Percentiles rank a stretch among this genome's conserved stretches.
These are phyloP conservation scores for Collichthys lucidus DNA, from an alignment of 2,113 vertebrate species.

Conservation along the genomic window DNA sequence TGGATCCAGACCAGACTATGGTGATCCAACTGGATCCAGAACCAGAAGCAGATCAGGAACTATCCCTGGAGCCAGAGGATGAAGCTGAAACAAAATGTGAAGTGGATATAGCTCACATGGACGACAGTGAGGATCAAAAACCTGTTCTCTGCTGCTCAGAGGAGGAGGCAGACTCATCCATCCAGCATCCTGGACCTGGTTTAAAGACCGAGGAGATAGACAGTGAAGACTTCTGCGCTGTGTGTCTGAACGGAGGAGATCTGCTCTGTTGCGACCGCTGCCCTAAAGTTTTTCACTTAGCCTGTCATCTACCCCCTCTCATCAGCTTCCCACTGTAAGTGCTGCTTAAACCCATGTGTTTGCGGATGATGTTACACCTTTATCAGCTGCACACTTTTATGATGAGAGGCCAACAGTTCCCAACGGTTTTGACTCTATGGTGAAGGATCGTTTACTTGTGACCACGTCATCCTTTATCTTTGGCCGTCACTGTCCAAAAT, in stretches of 20 bases:
- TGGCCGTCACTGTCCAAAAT: no score
- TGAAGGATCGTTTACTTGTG: no score
- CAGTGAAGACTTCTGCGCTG: conserved; percentile 95
- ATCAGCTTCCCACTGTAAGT: conserved; percentile 90
- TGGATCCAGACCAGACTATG: conserved; percentile 66
- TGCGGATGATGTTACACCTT: neutral
- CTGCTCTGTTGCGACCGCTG: conserved; percentile 93
- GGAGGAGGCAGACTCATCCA: neutral
- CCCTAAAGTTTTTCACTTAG: conserved; percentile 93
- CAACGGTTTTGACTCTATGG: no score
- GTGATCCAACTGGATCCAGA: conserved; percentile 69
- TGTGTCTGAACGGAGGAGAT: conserved; percentile 93
- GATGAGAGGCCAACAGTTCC: neutral
- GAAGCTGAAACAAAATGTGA: conserved; percentile 28
- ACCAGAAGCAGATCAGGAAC: conserved; percentile 22
- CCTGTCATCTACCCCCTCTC: conserved; percentile 91
- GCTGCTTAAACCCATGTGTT: neutral
- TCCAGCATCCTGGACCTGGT: conserved; percentile 39
- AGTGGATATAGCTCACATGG: conserved; percentile 14
- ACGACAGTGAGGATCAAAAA: conserved; percentile 2
- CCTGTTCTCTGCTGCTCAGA: neutral
- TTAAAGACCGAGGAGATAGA: conserved; percentile 78
- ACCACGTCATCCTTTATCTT: no score
- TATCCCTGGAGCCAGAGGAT: conserved; percentile 33
- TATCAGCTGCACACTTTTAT: neutral